These are phyloP conservation scores for Phrynosoma platyrhinos DNA, from an alignment of 2,113 vertebrate species.

Conservation along the genomic window DNA sequence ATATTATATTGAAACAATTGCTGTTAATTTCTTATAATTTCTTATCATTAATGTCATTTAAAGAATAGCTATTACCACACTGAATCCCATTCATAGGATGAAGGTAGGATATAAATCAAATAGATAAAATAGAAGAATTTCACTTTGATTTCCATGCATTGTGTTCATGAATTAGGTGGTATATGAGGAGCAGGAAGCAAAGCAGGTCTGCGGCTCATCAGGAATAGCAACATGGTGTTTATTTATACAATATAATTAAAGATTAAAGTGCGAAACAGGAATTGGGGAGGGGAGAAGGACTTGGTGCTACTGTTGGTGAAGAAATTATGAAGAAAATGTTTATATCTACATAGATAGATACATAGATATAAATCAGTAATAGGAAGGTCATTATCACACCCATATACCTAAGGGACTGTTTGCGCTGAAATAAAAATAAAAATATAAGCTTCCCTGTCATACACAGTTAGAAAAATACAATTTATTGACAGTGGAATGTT, in stretches of 20 bases:
- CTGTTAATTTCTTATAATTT: not conserved
- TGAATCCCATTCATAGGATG: too few relatives aligned
- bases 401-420: accelerated
- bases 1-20: accelerated
- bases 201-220: not conserved
- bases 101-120: too few relatives aligned
- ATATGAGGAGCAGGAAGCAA: not conserved
- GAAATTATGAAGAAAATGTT: constrained; percentile 46
- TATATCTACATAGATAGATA: not conserved
- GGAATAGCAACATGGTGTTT: not conserved
- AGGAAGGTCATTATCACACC: not conserved
- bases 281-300: constrained; percentile 55
- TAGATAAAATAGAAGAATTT: not conserved
- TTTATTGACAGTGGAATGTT: accelerated
- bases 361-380: not conserved
- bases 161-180: not conserved
- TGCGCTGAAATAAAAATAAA: not conserved
- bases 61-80: too few relatives aligned
- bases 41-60: too few relatives aligned
- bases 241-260: not conserved
- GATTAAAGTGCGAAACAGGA: constrained; percentile 39
- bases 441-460: not conserved
- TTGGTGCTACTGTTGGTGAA: constrained; percentile 42
- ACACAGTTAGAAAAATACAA: not conserved
- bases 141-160: not conserved